Percentiles rank a stretch among this genome's conserved stretches.
These are phyloP conservation scores for Eclectus roratus DNA, from an alignment of 2,113 vertebrate species.

Conservation along the genomic window DNA sequence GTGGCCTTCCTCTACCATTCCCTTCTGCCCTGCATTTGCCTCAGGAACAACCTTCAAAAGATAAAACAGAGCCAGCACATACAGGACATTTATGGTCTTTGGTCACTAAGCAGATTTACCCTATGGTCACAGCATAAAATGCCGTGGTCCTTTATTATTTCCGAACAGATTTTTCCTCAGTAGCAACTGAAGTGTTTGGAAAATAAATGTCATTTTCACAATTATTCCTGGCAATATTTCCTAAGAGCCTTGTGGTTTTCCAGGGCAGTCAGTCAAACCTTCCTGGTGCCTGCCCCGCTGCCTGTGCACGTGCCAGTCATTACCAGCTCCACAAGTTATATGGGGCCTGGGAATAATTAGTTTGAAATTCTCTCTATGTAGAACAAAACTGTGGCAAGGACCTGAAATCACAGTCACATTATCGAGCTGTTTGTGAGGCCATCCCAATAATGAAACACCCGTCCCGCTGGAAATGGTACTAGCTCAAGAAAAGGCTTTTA, in stretches of 20 bases:
- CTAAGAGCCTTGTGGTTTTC: not conserved
- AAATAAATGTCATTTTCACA: not conserved
- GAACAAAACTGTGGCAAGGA: not conserved
- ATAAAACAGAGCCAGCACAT: not conserved
- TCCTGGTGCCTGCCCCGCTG: not conserved
- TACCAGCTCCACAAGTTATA: not conserved
- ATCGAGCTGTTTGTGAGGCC: not conserved
- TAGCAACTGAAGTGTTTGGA: not conserved
- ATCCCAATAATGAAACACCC: not conserved
- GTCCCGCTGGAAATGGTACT: not conserved
- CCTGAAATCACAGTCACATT: not conserved
- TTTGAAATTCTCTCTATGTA: not conserved
- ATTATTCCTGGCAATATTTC: not conserved
- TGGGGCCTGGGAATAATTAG: not conserved
- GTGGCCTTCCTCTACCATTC: not conserved
- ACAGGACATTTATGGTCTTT: not conserved
- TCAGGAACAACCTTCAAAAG: not conserved
- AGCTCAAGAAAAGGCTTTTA: constrained; percentile 57
- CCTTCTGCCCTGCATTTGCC: not conserved
- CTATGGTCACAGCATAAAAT: not conserved
- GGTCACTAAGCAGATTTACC: not conserved
- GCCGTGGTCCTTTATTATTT: not conserved
- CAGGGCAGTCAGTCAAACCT: not conserved
- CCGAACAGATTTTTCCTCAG: not conserved
- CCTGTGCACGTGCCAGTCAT: not conserved